phyloP scores from a whole-genome alignment of 2,888 invertebrate species.

The Dryococelus australis region DNA sequence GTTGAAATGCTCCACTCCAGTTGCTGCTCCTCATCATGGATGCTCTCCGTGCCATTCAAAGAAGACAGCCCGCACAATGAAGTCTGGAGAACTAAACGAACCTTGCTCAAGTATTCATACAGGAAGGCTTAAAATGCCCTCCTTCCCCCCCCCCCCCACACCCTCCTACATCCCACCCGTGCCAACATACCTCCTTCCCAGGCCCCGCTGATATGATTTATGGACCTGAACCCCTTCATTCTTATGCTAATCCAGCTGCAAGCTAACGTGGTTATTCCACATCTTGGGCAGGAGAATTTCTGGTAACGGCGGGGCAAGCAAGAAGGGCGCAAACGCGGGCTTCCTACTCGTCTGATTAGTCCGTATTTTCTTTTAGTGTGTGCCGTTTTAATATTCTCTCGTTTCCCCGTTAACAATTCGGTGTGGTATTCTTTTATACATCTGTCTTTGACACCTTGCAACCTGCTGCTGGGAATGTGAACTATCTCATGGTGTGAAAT shows the following conservation, averaged over 20 bases:
- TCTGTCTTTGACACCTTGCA: too few relatives aligned
- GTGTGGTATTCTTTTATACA: too few relatives aligned
- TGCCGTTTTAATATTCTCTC: too few relatives aligned
- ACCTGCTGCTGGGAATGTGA: too few relatives aligned
- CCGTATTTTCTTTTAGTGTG: too few relatives aligned
- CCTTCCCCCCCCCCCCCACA: not conserved
- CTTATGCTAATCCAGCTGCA: not conserved
- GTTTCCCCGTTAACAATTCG: too few relatives aligned
- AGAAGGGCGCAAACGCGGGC: not conserved
- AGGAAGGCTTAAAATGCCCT: not conserved
- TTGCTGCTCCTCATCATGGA: not conserved
- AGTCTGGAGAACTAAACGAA: not conserved
- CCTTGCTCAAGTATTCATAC: slow-evolving; percentile 9
- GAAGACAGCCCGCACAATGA: slow-evolving; percentile 12
- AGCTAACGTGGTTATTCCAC: not conserved
- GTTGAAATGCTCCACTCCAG: not conserved
- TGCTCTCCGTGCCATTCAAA: not conserved
- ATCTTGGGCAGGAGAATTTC: not conserved
- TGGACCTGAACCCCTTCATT: not conserved
- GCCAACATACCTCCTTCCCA: not conserved
- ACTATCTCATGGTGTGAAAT: too few relatives aligned
- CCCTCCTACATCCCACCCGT: not conserved
- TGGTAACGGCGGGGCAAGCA: not conserved
- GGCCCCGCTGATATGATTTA: slow-evolving; percentile 4
- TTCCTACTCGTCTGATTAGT: too few relatives aligned